A percentile compares a stretch with the other conserved stretches of the same genome.
phyloP scores from a whole-genome alignment of 2,888 invertebrate species.

The Orthonevra nobilis region DNA sequence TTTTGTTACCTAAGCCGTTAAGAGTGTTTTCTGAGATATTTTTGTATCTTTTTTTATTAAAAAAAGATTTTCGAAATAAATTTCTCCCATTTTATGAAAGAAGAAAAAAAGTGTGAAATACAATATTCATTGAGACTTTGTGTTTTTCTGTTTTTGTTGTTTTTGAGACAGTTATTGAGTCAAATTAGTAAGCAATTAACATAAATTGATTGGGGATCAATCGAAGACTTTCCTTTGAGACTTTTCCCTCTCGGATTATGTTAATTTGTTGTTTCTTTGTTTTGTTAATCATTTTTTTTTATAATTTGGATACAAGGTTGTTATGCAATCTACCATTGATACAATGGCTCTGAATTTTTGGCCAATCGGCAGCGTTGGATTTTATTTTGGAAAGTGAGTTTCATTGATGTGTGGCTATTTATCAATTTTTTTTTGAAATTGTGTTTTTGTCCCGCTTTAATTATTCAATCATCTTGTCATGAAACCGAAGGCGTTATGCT shows the following conservation, averaged over 20 bases:
- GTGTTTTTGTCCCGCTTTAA: neutral
- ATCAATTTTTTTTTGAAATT: slow-evolving; percentile 5
- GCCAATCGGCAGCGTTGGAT: slow-evolving; percentile 19
- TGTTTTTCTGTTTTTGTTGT: slow-evolving; percentile 6
- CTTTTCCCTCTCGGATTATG: slow-evolving; percentile 36
- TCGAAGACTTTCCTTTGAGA: slow-evolving; percentile 36
- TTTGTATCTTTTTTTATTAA: slow-evolving; percentile 31
- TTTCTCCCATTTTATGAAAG: slow-evolving; percentile 32
- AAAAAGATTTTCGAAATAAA: slow-evolving; percentile 37
- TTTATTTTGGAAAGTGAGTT: slow-evolving; percentile 40
- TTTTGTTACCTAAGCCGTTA: slow-evolving; percentile 24
- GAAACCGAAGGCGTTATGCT: slow-evolving; percentile 21
- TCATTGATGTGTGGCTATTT: slow-evolving; percentile 14
- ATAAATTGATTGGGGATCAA: slow-evolving; percentile 38
- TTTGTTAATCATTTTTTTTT: slow-evolving; percentile 17
- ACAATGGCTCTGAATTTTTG: neutral
- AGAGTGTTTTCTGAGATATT: slow-evolving; percentile 37
- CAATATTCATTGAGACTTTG: no score
- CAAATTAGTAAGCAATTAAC: slow-evolving; percentile 24
- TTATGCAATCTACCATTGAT: slow-evolving; percentile 41
- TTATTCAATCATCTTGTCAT: slow-evolving; percentile 28
- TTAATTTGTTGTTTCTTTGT: slow-evolving; percentile 20
- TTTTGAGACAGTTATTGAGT: neutral
- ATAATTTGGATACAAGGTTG: slow-evolving; percentile 14
- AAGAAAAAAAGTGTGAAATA: no score